Evolutionary conservation across 2,113 vertebrate genomes (phyloP).

Genomic region (Ciconia maguari): DNA sequence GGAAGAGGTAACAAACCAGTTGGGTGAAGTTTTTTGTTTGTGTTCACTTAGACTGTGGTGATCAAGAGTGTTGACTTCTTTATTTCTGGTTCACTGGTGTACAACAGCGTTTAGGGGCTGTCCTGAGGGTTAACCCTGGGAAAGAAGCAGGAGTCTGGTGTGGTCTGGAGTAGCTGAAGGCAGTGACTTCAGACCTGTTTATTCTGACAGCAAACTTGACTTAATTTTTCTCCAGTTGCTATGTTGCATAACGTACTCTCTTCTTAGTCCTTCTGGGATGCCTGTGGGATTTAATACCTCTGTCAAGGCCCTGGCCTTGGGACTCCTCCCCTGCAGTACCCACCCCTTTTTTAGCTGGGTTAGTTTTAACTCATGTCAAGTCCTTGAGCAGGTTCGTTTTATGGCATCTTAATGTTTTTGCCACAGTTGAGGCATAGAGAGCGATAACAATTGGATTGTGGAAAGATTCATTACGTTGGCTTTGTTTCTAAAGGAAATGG

Average conservation of each 20-base stretch:
- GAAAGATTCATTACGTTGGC: rapidly evolving
- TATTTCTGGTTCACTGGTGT: background rate
- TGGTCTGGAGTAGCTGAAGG: background rate
- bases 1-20: background rate
- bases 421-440: background rate
- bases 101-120: background rate
- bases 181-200: background rate
- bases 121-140: background rate
- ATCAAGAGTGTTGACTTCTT: background rate
- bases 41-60: background rate
- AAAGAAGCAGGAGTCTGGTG: background rate
- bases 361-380: background rate
- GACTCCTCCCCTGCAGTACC: background rate
- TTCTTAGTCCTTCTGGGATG: background rate
- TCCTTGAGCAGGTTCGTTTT: background rate
- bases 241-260: background rate
- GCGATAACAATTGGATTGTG: background rate
- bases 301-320: background rate
- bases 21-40: background rate
- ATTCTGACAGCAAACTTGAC: background rate
- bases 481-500: background rate
- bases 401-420: background rate
- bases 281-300: background rate
- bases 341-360: background rate
- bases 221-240: background rate